phyloP scores from a whole-genome alignment of 2,113 vertebrate species.

The Malurus alboscapulatus region DNA sequence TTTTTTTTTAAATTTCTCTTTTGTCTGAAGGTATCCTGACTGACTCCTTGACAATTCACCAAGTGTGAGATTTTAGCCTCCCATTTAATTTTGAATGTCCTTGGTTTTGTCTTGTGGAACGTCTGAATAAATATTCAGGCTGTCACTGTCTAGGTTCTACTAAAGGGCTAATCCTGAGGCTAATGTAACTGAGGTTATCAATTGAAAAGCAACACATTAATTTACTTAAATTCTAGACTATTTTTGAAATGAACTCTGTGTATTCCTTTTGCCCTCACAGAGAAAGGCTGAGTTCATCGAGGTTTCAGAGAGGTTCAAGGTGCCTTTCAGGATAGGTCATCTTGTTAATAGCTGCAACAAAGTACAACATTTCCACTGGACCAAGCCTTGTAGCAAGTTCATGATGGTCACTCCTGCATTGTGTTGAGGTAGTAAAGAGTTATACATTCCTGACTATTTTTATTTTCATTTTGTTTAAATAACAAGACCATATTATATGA shows the following conservation, averaged over 20 bases:
- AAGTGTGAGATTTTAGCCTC: not conserved
- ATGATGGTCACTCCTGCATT: not conserved
- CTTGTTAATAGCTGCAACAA: not conserved
- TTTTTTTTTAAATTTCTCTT: too few species aligned
- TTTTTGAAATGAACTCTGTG: constrained; percentile 16
- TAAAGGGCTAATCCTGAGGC: not conserved
- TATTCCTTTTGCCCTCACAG: not conserved
- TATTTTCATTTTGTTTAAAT: not conserved
- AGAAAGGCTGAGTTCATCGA: not conserved
- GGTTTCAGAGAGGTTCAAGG: not conserved
- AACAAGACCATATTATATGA: not conserved
- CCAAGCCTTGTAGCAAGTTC: not conserved
- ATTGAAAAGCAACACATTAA: constrained; percentile 2
- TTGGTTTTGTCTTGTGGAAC: not conserved
- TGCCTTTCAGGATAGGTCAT: not conserved
- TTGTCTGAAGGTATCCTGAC: not conserved
- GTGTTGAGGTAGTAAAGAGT: not conserved
- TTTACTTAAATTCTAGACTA: not conserved
- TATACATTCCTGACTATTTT: not conserved
- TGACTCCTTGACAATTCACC: not conserved
- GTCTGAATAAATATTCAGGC: constrained; percentile 8
- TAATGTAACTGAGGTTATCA: constrained; percentile 8
- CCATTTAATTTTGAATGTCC: not conserved
- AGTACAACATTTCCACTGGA: not conserved
- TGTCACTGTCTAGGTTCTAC: not conserved